Conservation (phyloP, 2,888 invertebrate genomes). For the Megastigmus dorsalis region DNA sequence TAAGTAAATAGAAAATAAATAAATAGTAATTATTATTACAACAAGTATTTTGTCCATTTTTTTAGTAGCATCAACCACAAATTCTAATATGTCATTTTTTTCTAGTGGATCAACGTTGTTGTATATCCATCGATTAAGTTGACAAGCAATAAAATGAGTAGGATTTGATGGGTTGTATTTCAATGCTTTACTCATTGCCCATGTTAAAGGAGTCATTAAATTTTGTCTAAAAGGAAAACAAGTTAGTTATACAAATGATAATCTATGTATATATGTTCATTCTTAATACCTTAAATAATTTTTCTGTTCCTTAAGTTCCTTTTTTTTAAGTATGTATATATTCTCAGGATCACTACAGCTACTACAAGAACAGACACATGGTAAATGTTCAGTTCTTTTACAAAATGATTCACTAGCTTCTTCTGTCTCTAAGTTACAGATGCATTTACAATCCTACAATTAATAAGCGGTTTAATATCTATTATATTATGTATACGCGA, state of each 20-base stretch:
- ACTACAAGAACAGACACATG: too few species aligned
- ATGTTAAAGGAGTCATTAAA: constrained; percentile 61
- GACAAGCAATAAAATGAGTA: constrained; percentile 60
- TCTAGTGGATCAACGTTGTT: constrained; percentile 54
- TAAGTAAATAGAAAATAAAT: neutral
- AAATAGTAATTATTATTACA: constrained; percentile 1
- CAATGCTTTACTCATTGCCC: constrained; percentile 61
- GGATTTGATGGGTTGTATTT: constrained; percentile 61
- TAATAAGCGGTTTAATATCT: neutral
- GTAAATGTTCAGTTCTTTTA: neutral
- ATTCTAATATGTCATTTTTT: constrained; percentile 47
- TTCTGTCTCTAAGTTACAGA: neutral
- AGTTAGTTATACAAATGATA: neutral
- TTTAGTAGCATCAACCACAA: constrained; percentile 52
- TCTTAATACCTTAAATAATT: constrained; percentile 60
- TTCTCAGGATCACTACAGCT: too few species aligned
- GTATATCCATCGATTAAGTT: constrained; percentile 62
- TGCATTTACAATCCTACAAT: neutral
- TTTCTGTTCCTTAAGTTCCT: constrained; percentile 2
- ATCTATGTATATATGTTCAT: neutral
- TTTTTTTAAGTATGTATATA: neutral
- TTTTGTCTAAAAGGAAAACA: constrained; percentile 56
- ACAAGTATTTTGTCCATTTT: constrained; percentile 13
- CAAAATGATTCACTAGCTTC: neutral
- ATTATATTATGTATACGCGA: neutral